Conservation (phyloP, 2,888 invertebrate species). For the Tiliacea aurago region DNA sequence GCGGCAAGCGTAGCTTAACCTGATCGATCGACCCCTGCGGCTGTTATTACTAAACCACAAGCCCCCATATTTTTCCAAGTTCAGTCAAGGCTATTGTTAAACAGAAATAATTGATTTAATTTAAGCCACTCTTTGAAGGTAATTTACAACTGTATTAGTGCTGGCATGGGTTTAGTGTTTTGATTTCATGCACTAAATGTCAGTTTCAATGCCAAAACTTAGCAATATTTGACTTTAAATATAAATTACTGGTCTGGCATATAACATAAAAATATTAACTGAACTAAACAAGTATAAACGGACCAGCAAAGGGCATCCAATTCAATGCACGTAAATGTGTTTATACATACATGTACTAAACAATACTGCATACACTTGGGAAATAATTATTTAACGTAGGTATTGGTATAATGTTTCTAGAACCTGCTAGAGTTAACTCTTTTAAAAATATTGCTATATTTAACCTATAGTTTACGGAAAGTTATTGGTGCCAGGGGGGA, state of each 20-base stretch:
- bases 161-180: background rate
- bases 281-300: background rate
- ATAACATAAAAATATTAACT: background rate
- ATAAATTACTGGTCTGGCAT: background rate
- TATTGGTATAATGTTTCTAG: background rate
- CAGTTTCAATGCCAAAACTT: background rate
- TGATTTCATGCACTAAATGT: background rate
- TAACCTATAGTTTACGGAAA: no score
- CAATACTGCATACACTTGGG: background rate
- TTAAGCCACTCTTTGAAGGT: background rate
- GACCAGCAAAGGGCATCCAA: background rate
- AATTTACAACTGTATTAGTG: background rate
- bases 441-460: no score
- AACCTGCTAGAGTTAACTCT: background rate
- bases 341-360: background rate
- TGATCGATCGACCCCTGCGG: no score
- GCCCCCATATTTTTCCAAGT: background rate
- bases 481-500: no score
- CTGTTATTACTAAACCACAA: no score
- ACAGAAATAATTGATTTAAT: background rate
- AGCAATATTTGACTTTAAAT: background rate
- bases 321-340: background rate
- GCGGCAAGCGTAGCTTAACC: no score
- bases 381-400: conserved; percentile 11
- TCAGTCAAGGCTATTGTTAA: background rate